Evolutionary conservation across 2,797 vertebrate genomes (phyloP).

Genomic region (Danio choprae): DNA sequence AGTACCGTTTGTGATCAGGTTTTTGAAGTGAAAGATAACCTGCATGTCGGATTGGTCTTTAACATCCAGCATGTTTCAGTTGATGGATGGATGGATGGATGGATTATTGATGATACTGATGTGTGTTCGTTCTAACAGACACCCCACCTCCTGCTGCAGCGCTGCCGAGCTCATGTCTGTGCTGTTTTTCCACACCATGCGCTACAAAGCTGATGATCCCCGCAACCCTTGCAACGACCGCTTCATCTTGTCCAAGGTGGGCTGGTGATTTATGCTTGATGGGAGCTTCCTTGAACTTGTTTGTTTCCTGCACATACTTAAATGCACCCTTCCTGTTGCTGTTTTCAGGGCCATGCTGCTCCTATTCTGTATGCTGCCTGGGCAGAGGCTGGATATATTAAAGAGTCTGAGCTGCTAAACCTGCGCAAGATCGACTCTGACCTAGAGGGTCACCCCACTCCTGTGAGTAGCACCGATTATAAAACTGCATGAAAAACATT

Average conservation of each 20-base stretch:
- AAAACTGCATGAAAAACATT: no score
- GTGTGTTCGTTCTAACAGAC: conserved; percentile 69
- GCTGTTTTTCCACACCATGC: conserved; percentile 90
- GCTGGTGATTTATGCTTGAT: not conserved
- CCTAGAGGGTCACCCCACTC: conserved; percentile 84
- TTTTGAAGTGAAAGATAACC: conserved; percentile 41
- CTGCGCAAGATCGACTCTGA: conserved; percentile 82
- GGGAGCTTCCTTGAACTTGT: not conserved
- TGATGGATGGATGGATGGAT: not conserved
- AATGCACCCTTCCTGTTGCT: not conserved
- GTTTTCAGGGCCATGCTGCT: conserved; percentile 79
- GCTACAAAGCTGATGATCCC: conserved; percentile 82
- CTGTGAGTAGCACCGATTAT: conserved; percentile 68
- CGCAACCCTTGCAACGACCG: conserved; percentile 86
- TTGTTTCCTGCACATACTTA: not conserved
- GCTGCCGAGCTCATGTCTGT: conserved; percentile 89
- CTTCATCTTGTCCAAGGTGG: conserved; percentile 88
- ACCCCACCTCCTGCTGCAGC: conserved; percentile 89
- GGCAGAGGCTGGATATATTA: conserved; percentile 80
- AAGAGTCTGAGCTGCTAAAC: conserved; percentile 79
- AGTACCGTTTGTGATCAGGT: conserved; percentile 3
- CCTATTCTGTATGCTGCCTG: conserved; percentile 84
- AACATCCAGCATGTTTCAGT: conserved; percentile 42
- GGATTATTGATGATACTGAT: not conserved
- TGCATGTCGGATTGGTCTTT: conserved; percentile 47